Evolutionary conservation across 2,888 invertebrate genomes (phyloP), one percentile per base, ranked within the genome.

Genomic region (Tridacna gigas): DNA sequence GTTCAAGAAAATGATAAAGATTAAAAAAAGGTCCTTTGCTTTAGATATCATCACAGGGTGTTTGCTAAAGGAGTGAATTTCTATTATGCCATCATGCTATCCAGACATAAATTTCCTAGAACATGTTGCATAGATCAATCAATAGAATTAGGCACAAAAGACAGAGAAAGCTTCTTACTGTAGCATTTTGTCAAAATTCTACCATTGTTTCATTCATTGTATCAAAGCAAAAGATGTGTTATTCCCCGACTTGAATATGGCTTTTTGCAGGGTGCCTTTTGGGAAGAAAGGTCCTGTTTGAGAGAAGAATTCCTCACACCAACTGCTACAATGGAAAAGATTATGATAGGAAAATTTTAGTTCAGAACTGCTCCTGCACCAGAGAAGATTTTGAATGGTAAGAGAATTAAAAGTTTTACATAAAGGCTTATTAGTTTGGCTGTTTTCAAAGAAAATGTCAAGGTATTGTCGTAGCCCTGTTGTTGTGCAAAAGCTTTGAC

Each of bases 261-360:
- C 7, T 56, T 28, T 25, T 80, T 60, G 95, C 96, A 89, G 96
- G 96, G 0, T 98, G 98, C 93, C 96, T 98, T 3, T 95, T 98
- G 74, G 98, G 98, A 0, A 96, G 96, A 26, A 97, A 97, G 89
- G 96, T 97, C 88, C 96, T 96, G 0, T 98, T 97, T 95, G 96
- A 97, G 93, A 95, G 98, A 83, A 95, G 98, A 85, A 96, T 97
- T 18, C 96, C 97, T 0, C 96, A 96, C 90, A 95, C 97, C 0
- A 97, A 97, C 90, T 98, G 98, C 93, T 97, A 97, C 94, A 98
- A 97, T 93, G 98, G 98, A 0, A 93, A 96, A 11, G 96, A 97
- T 92, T 98, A 97, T 92, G 96, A 97, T 88, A 95, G 97, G 79
- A 96, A 97, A 0, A 95, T 97, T 0, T 96, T 96, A 73, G 96